Percentiles rank a stretch among this genome's conserved stretches.
phyloP scores from a whole-genome alignment of 1,140 invertebrate species.

The Piezodorus guildinii region DNA sequence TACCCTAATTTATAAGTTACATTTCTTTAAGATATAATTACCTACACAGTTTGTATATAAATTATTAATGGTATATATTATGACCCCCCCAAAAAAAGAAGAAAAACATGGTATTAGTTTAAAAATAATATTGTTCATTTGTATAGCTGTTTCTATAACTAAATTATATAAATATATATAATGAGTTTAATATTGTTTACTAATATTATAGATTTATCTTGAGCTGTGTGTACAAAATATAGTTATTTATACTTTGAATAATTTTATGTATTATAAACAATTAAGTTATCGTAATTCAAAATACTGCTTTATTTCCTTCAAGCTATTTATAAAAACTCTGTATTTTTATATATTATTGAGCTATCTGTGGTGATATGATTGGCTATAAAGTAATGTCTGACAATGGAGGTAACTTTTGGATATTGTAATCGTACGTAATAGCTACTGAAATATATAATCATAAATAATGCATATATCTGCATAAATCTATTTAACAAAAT shows the following conservation, averaged over 20 bases:
- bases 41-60: no score
- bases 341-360: conserved; percentile 11
- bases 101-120: not conserved
- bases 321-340: conserved; percentile 10
- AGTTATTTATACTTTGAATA: conserved; percentile 1
- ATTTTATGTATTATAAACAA: conserved; percentile 3
- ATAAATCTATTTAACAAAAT: not conserved
- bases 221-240: conserved; percentile 4
- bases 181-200: conserved; percentile 10
- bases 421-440: not conserved
- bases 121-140: conserved; percentile 9
- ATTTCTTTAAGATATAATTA: no score
- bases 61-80: no score
- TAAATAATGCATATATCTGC: not conserved
- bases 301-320: conserved; percentile 1
- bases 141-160: conserved; percentile 7
- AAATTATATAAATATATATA: conserved; percentile 4
- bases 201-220: conserved; percentile 2
- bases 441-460: conserved; percentile 9
- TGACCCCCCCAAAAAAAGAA: no score
- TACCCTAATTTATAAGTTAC: no score
- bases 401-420: not conserved
- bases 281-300: not conserved
- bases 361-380: conserved; percentile 6
- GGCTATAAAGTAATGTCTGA: conserved; percentile 3